Evolutionary conservation across 2,888 invertebrate species (phyloP), one percentile per base, ranked within the genome.

Genomic region (Oxytorus armatus): DNA sequence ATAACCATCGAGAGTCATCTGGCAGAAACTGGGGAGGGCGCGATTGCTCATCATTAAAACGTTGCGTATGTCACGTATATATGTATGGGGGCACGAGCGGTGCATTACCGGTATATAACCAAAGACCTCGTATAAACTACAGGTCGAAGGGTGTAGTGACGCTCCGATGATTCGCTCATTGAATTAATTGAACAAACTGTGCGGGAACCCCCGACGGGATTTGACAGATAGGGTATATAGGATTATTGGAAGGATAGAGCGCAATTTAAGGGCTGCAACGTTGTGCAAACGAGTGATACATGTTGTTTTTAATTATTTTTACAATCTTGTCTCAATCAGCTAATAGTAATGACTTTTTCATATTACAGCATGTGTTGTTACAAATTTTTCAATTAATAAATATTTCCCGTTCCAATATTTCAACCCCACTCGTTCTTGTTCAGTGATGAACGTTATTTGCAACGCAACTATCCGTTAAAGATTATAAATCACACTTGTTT

Each of bases 1-100:
- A 91, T 92, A 90, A 83, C 82, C 86, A 92, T 92, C 91, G 84
- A 85, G 90, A 91, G 91, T 91, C 91, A 91, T 91, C 91, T 91
- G 91, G 87, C 80, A 77, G 61, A 75, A 83, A 82, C 85, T 78
- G 81, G 82, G 82, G 81, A 53, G 68, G 63, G 68, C 51, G 51
- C 68, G 63, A 70, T 51, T 76, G 84, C 86, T 85, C 89, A 86
- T 89, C 90, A 86, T 90, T 90, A 90, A 89, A 90, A 84, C 75
- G 83, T 78, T 81, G 73, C 80, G 74, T 82, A 77, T 82, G 75
- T 79, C 47, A 77, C 44, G 69, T 55, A 44, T 42, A 53, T 42
- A 25, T 29, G 29, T 14, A 25, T 25, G 16, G 8, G 73, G 74
- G 69, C 53, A 76, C 65, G 44, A 70, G 68, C 66, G 66, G 33